Evolutionary conservation across 2,888 invertebrate species (phyloP), one percentile per base, ranked within the genome.

Genomic region (Drosophila kambysellisi): DNA sequence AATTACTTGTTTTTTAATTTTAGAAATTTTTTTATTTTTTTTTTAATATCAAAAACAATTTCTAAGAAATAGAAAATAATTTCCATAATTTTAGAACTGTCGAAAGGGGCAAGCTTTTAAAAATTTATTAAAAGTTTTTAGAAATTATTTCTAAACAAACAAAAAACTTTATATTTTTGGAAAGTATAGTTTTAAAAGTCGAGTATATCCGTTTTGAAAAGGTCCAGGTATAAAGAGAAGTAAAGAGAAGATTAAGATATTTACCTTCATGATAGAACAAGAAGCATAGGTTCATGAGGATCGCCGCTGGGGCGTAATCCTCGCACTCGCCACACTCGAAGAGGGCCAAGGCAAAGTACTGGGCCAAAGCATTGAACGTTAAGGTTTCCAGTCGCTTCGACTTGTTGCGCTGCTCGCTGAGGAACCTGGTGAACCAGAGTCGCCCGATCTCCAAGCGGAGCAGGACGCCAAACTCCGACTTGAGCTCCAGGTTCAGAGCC

Each of bases 241-340:
- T 11, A 35, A 35, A 35, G 33, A 9, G n/a, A 46, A 8, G 15
- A 25, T 15, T 25, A 15, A 20, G 35, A 15, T 29, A 57, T 33
- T 25, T 7, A 95, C 96, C 94, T 94, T 96, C 95, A 84, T 95
- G 94, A 89, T 95, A 96, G 92, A 96, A 96, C 8, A 96, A 95
- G 92, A 96, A 96, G 90, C 96, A 96, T 94, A 96, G 95, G 90
- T 96, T 96, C 96, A 96, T 96, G 32, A 96, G 94, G 60, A 95
- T 94, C 81, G 96, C 95, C 29, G 96, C 96, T 4, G 96, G 96
- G 6, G 95, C 94, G 82, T 95, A 96, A 88, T 96, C 96, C 82
- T 96, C 96, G 9, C 95, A 95, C 84, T 96, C 96, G 69, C 95
- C 94, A 81, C 96, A 96, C 91, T 96, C 96, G 88, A 96, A 96